Conservation (phyloP, 2,113 vertebrate species). For the Boleophthalmus pectinirostris region DNA sequence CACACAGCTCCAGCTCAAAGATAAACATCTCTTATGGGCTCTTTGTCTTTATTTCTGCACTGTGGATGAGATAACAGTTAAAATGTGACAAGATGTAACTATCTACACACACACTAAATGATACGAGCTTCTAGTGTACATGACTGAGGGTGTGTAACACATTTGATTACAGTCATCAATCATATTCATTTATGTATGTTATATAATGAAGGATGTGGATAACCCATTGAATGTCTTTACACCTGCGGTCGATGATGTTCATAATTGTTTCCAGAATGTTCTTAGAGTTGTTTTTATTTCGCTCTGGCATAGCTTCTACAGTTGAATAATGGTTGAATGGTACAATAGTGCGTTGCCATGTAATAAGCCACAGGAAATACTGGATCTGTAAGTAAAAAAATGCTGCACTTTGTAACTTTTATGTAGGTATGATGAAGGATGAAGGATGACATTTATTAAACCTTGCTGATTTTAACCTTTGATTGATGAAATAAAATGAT, state of each 20-base stretch:
- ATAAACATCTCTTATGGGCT: neutral
- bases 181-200: neutral
- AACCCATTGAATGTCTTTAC: neutral
- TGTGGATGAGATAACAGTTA: slow-evolving; percentile 3
- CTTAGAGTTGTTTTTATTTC: neutral
- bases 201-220: neutral
- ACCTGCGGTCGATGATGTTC: neutral
- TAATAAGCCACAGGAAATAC: neutral
- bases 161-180: neutral
- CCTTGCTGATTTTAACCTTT: neutral
- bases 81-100: neutral
- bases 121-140: neutral
- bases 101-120: neutral
- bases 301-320: neutral
- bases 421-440: too few species aligned
- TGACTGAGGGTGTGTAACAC: neutral
- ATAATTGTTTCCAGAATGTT: neutral
- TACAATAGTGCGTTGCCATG: neutral
- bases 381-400: neutral
- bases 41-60: neutral
- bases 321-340: neutral
- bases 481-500: neutral
- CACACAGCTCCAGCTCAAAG: slow-evolving; percentile 14
- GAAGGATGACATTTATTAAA: neutral
- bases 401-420: neutral